phyloP scores from a whole-genome alignment of 2,113 vertebrate genomes.

The Rhinolophus ferrumequinum region DNA sequence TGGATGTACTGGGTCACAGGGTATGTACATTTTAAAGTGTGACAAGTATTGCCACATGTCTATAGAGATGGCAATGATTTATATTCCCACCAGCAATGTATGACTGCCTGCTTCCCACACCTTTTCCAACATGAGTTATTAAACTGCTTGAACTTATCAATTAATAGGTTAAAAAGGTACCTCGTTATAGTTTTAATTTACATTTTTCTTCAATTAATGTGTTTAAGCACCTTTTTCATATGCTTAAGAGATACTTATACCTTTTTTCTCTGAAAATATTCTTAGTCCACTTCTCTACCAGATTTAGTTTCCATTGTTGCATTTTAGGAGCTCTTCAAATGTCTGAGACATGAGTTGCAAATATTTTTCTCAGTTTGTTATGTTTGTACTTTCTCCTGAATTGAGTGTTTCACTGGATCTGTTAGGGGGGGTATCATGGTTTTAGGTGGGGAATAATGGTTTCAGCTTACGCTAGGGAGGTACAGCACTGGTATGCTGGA shows the following conservation, averaged over 20 bases:
- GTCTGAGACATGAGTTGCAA: not conserved
- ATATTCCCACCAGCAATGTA: not conserved
- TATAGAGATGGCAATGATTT: not conserved
- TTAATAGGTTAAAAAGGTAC: not conserved
- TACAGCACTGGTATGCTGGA: too few species aligned
- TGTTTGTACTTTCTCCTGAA: not conserved
- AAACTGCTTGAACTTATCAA: not conserved
- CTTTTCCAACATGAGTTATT: not conserved
- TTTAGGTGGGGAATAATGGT: not conserved
- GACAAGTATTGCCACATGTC: not conserved
- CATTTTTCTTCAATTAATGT: not conserved
- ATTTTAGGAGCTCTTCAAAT: not conserved
- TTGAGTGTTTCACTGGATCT: not conserved
- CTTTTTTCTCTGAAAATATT: not conserved
- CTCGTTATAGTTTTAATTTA: not conserved
- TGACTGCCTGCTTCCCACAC: not conserved
- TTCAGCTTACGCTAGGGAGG: not conserved
- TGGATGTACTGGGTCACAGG: not conserved
- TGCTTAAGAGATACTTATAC: not conserved
- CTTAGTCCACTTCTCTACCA: not conserved
- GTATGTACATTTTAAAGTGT: not conserved
- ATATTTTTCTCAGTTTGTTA: not conserved
- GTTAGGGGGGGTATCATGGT: not conserved
- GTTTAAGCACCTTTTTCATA: not conserved
- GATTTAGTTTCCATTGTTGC: not conserved